Base-by-base conservation (phyloP, 2,888 invertebrate species). In the Limnephilus lunatus region DNA sequence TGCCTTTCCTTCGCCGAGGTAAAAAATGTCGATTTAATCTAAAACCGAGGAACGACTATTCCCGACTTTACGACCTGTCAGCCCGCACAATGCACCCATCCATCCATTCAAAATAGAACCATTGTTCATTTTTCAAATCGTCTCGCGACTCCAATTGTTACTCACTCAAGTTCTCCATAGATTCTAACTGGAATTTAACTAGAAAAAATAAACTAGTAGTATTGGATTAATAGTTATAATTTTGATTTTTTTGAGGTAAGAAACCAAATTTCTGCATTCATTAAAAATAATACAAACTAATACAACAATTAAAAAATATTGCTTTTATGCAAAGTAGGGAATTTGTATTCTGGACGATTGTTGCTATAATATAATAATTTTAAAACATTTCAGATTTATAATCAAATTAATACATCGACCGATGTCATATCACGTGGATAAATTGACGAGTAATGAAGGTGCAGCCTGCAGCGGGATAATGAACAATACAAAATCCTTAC, bases 61-160 rank as follows among this genome's bases (percentile, higher is more conserved):
- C 83, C 83, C 83, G 83, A 25, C 32, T 39, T 83, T 35, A 83
- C 35, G 83, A 83, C 83, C 35, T 39, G 25, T 83, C 35, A 35
- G n/a, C 19, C 83, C 35, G 83, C 25, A 83, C 32, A 83, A 83
- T 83, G 83, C 83, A 83, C 25, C 35, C 30, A 32, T 35, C 83
- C 83, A 35, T 9, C 25, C 35, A 35, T 39, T 83, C 83, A 25
- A 35, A 83, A 83, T 35, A 83, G 2, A 83, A 83, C n/a, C 68
- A 68, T 68, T 68, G 68, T 68, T 68, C 68, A 9, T 68, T 25
- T 68, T 68, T 7, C 68, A 68, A 68, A 68, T 68, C 68, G 25
- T 68, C 68, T 25, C 25, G 68, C 5, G n/a, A 25, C 25, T 68
- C 68, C 9, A 68, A 68, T 25, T 48, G 15, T 15, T 48, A 48